These are phyloP conservation scores for Drosophila cognata DNA, from an alignment of 2,888 invertebrate species.

Conservation along the genomic window DNA sequence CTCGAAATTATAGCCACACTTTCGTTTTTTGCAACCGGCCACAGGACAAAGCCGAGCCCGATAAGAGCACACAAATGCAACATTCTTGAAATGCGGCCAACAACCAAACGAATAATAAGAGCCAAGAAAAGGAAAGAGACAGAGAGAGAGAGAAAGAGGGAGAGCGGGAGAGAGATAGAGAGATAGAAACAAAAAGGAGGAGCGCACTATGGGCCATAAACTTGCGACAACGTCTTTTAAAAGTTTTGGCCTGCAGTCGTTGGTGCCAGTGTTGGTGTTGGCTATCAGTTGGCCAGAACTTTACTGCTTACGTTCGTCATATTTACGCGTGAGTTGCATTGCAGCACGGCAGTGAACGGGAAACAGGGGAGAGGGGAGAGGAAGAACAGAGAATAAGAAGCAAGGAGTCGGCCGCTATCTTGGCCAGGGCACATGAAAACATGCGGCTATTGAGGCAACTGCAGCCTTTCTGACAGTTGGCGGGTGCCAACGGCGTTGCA, in stretches of 20 bases:
- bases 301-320: constrained; percentile 81
- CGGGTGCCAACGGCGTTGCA: constrained; percentile 36
- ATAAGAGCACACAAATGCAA: constrained; percentile 63
- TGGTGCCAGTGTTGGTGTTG: constrained; percentile 52
- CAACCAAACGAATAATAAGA: constrained; percentile 30
- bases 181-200: not conserved
- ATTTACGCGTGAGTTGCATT: constrained; percentile 73
- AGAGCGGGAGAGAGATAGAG: not conserved
- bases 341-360: constrained; percentile 1
- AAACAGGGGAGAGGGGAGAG: not conserved
- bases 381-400: not conserved
- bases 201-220: constrained; percentile 71
- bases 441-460: constrained; percentile 59
- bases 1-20: constrained; percentile 78
- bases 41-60: constrained; percentile 64
- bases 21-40: constrained; percentile 66
- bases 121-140: not conserved
- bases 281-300: constrained; percentile 81
- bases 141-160: not conserved
- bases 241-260: constrained; percentile 70
- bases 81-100: constrained; percentile 77
- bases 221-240: constrained; percentile 64
- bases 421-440: constrained; percentile 41
- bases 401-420: constrained; percentile 40
- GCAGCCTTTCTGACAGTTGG: constrained; percentile 39